Evolutionary conservation across 2,113 vertebrate species (phyloP), one percentile per base, ranked within the genome.

Genomic region (Cairina moschata): DNA sequence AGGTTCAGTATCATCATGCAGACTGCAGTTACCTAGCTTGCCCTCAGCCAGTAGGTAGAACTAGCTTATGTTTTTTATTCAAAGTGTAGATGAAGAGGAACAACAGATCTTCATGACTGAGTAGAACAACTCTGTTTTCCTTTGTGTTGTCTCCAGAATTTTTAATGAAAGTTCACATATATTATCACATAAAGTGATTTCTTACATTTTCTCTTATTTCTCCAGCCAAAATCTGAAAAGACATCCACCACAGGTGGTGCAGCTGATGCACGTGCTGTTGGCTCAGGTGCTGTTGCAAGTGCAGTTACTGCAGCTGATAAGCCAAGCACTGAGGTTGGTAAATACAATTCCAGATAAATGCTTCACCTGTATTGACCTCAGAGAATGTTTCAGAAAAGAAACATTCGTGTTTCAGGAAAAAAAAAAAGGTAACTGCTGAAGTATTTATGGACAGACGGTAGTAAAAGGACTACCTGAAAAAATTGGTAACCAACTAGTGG

Each of bases 311-410:
- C 77, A 77, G 40, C 88, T 86, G 91, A 55, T 28, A 38, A 83
- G 46, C 42, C 77, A 10, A 92, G 50, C 18, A 3, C 74, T 46
- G 87, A 95, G 92, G 97, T 97, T 34, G 66, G 97, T 95, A 65
- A 60, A 81, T 31, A 40, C 3, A 36, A 36, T 17, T 52, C 50
- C 44, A 60, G 40, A 29, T 10, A 73, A 81, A 44, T 28, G 7
- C 4, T 77, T 54, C 31, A 4, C 2, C 5, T 44, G 6, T 59
- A 15, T 42, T 20, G 42, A 13, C 34, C 40, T 36, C 20, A 11
- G 42, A 21, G 31, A 6, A 3, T 31, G 9, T 74, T 85, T 82
- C 26, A 56, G 28, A 59, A 83, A 22, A 48, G 46, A 48, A 48
- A 48, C 46, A 5, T 26, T 77, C 65, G 3, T 2, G 2, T 74